A percentile compares a stretch with the other conserved stretches of the same genome.
phyloP scores from a whole-genome alignment of 2,888 invertebrate genomes.

The Congeria kusceri region DNA sequence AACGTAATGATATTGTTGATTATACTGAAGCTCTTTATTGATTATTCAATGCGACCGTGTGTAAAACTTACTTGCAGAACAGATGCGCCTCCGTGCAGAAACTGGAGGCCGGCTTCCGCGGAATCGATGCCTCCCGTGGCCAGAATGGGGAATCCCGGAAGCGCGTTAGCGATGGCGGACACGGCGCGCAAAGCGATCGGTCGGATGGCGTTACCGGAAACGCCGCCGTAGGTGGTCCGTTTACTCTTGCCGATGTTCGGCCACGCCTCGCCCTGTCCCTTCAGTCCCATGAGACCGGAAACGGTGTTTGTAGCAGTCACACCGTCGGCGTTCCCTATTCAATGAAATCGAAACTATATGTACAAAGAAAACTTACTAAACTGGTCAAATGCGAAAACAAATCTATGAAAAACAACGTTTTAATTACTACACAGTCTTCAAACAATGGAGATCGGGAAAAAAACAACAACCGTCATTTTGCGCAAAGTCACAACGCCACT shows the following conservation, averaged over 20 bases:
- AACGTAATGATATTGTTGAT: neutral
- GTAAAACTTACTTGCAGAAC: slow-evolving; percentile 92
- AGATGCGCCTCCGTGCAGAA: slow-evolving; percentile 96
- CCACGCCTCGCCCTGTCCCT: slow-evolving; percentile 94
- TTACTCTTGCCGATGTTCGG: slow-evolving; percentile 93
- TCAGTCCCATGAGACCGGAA: slow-evolving; percentile 96
- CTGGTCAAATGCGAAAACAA: too few relatives aligned
- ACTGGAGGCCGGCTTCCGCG: slow-evolving; percentile 97
- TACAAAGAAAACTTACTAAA: too few relatives aligned
- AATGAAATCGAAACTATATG: too few relatives aligned
- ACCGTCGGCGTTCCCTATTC: slow-evolving; percentile 94
- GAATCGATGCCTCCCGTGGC: slow-evolving; percentile 99
- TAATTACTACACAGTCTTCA: too few relatives aligned
- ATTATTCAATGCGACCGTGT: neutral
- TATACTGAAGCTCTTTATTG: too few relatives aligned
- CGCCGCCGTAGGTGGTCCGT: slow-evolving; percentile 96
- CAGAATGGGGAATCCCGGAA: slow-evolving; percentile 96
- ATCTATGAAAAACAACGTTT: too few relatives aligned
- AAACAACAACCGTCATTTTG: too few relatives aligned
- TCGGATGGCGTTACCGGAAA: slow-evolving; percentile 96
- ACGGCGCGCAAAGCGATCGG: slow-evolving; percentile 97
- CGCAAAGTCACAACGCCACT: too few relatives aligned
- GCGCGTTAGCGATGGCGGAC: slow-evolving; percentile 92
- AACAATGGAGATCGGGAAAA: too few relatives aligned
- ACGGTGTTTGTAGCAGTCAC: slow-evolving; percentile 99